Evolutionary conservation across 2,113 vertebrate genomes (phyloP).

Genomic region (Ancistrus triradiatus): DNA sequence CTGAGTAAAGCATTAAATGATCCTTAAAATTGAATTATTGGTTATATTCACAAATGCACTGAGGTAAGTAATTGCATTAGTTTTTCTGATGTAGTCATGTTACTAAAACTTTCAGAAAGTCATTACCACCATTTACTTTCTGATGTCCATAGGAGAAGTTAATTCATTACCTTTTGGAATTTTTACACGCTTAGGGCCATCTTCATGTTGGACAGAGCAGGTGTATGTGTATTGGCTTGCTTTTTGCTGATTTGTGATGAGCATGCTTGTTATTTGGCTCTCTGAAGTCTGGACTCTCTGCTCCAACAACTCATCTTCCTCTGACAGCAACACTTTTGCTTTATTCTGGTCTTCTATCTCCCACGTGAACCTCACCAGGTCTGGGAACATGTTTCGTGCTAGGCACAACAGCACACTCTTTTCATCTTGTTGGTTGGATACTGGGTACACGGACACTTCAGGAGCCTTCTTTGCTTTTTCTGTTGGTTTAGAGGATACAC

Average conservation of each 20-base stretch:
- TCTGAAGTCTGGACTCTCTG: neutral
- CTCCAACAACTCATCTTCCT: neutral
- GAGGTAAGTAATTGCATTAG: too few species aligned
- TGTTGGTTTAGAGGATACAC: neutral
- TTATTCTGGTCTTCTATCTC: neutral
- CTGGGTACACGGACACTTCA: neutral
- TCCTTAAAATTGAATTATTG: too few species aligned
- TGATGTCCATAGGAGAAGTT: neutral
- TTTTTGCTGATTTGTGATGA: conserved; percentile 7
- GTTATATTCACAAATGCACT: too few species aligned
- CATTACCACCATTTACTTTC: too few species aligned
- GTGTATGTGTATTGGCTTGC: neutral
- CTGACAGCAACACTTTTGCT: rapidly evolving
- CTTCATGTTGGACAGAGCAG: conserved; percentile 3
- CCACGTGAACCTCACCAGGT: conserved; percentile 39
- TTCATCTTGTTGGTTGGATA: neutral
- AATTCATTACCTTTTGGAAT: conserved; percentile 5
- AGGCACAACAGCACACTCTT: conserved; percentile 27
- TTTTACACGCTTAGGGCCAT: rapidly evolving
- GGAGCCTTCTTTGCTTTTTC: neutral
- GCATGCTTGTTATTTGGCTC: conserved; percentile 26
- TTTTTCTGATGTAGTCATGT: too few species aligned
- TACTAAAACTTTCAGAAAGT: too few species aligned
- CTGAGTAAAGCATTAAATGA: too few species aligned
- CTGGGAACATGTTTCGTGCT: conserved; percentile 38